These are phyloP conservation scores for Oncorhynchus gorbuscha DNA, from an alignment of 2,113 vertebrate genomes.

Conservation along the genomic window DNA sequence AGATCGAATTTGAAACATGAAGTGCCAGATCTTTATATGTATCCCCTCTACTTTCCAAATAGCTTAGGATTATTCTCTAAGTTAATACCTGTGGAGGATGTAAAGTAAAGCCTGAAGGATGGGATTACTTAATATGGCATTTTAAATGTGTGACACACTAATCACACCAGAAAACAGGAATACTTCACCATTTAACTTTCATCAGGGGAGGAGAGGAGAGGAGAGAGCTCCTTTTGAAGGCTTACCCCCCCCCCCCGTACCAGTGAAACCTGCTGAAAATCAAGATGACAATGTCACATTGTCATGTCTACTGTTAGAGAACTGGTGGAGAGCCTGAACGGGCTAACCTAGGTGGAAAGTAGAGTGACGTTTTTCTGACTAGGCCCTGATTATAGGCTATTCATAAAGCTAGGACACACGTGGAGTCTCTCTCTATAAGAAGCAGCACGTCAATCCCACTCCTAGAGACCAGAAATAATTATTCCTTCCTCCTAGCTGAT, in stretches of 20 bases:
- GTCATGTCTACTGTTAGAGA: slow-evolving; percentile 45
- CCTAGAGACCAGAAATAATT: slow-evolving; percentile 48
- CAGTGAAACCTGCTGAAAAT: slow-evolving; percentile 60
- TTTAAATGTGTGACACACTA: slow-evolving; percentile 95
- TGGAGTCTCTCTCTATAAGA: slow-evolving; percentile 48
- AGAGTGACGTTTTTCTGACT: slow-evolving; percentile 42
- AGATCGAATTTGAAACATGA: slow-evolving; percentile 93
- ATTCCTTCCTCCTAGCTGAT: slow-evolving; percentile 25
- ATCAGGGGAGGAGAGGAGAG: slow-evolving; percentile 67
- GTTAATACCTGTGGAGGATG: slow-evolving; percentile 99
- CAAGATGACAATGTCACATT: slow-evolving; percentile 70
- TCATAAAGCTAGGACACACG: background rate
- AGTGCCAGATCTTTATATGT: slow-evolving; percentile 98
- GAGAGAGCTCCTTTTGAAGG: slow-evolving; percentile 61
- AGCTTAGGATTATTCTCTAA: slow-evolving; percentile 97
- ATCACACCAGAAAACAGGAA: slow-evolving; percentile 90
- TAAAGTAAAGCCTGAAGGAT: slow-evolving; percentile 99
- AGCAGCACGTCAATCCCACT: slow-evolving; percentile 45
- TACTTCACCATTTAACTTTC: slow-evolving; percentile 84
- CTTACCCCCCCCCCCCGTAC: slow-evolving; percentile 35
- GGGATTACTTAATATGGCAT: slow-evolving; percentile 99
- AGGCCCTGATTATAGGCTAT: slow-evolving; percentile 32
- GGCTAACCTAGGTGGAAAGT: slow-evolving; percentile 40
- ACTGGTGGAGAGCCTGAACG: slow-evolving; percentile 26
- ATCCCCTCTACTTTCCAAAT: slow-evolving; percentile 83